A percentile compares a stretch with the other conserved stretches of the same genome.
Conservation (phyloP, 2,113 vertebrate species). For the Morone saxatilis region DNA sequence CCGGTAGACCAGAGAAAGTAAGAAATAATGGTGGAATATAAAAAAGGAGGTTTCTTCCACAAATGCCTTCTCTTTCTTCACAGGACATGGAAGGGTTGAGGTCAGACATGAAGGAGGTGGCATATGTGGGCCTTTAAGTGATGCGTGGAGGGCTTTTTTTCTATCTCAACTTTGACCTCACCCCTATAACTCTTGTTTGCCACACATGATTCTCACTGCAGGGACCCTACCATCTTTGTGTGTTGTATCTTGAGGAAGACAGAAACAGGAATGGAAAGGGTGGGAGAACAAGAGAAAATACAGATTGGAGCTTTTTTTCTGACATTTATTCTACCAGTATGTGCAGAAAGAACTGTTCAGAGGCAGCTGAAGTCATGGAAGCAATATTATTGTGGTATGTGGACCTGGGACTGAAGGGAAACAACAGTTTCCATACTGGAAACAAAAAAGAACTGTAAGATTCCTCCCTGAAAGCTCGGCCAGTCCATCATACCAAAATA, state of each 20-base stretch:
- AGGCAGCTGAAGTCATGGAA: constrained; percentile 50
- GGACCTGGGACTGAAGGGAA: constrained; percentile 47
- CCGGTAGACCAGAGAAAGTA: neutral
- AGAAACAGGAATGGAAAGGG: neutral
- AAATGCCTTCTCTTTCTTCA: constrained; percentile 19
- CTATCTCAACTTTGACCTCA: constrained; percentile 60
- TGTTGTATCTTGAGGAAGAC: neutral
- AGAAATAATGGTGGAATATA: neutral
- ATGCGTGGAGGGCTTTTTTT: constrained; percentile 10
- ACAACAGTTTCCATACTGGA: constrained; percentile 76
- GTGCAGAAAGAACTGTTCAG: neutral
- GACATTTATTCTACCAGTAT: neutral
- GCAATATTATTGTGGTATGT: constrained; percentile 61
- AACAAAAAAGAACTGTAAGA: constrained; percentile 40
- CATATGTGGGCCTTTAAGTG: constrained; percentile 34
- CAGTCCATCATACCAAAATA: constrained; percentile 61
- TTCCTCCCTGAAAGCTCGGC: constrained; percentile 54
- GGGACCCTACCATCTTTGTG: neutral
- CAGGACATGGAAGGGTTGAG: constrained; percentile 35
- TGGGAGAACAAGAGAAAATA: neutral
- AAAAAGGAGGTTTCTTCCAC: constrained; percentile 4
- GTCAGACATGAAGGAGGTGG: constrained; percentile 51
- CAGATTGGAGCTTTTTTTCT: neutral
- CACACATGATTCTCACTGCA: constrained; percentile 30
- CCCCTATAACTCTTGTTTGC: constrained; percentile 53